Conservation (phyloP, 1,140 invertebrate genomes). For the Leucophenga varia region DNA sequence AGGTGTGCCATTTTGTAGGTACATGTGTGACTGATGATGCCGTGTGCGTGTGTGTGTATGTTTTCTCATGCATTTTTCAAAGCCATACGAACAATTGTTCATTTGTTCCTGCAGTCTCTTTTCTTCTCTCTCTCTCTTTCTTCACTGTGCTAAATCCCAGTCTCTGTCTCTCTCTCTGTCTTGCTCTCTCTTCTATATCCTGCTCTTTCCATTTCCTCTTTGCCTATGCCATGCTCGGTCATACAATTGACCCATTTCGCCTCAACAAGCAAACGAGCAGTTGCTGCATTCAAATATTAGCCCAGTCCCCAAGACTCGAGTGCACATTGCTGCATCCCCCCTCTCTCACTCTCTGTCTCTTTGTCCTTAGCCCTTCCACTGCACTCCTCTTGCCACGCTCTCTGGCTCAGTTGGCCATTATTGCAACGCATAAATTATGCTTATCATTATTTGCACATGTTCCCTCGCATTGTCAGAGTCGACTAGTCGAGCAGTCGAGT, state of each 20-base stretch:
- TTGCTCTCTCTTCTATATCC: too few relatives aligned
- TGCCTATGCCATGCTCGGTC: too few relatives aligned
- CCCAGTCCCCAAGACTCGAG: conserved; percentile 7
- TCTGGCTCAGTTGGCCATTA: conserved; percentile 25
- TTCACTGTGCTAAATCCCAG: too few relatives aligned
- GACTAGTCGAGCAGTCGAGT: too few relatives aligned
- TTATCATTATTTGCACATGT: conserved; percentile 50
- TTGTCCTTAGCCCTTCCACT: too few relatives aligned
- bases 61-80: neutral
- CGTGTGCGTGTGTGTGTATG: conserved; percentile 12
- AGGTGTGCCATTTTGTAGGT: too few relatives aligned
- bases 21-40: neutral
- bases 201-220: too few relatives aligned
- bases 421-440: conserved; percentile 40
- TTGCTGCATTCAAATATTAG: conserved; percentile 14
- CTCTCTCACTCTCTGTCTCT: neutral
- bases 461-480: conserved; percentile 8
- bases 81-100: conserved; percentile 10
- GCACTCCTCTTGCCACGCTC: conserved; percentile 1
- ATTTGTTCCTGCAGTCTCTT: conserved; percentile 16
- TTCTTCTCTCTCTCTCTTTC: too few relatives aligned
- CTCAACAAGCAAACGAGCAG: conserved; percentile 24
- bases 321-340: conserved; percentile 7
- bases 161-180: too few relatives aligned
- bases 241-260: conserved; percentile 43